These are phyloP conservation scores for Sphenopsis melanotis DNA, from an alignment of 2,797 vertebrate species.

Conservation along the genomic window DNA sequence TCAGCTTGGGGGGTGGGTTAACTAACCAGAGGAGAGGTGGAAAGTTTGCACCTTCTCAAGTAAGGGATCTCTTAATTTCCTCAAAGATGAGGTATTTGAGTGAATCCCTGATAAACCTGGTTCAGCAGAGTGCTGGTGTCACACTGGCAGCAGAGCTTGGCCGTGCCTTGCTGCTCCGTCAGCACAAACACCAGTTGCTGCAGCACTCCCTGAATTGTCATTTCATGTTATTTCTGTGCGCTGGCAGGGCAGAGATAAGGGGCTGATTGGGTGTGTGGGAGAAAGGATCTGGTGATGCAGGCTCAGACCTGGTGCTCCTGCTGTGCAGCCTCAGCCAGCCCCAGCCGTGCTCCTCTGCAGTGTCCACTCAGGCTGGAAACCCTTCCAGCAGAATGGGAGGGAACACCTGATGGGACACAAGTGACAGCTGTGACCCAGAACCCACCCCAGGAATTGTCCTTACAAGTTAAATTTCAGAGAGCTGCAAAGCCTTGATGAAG, in stretches of 20 bases:
- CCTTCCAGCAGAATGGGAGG: not conserved
- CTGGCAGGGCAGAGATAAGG: not conserved
- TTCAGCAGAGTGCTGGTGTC: rapidly evolving
- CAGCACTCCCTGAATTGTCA: not conserved
- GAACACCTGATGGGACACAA: not conserved
- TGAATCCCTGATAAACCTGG: not conserved
- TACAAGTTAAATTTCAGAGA: not conserved
- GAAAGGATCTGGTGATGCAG: not conserved
- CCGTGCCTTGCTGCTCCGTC: not conserved
- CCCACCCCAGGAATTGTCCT: not conserved
- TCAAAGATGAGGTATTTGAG: not conserved
- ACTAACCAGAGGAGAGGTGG: not conserved
- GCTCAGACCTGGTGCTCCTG: not conserved
- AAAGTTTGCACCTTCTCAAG: not conserved
- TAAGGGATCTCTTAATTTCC: not conserved
- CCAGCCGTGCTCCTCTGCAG: not conserved
- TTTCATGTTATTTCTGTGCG: rapidly evolving
- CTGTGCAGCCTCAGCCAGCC: rapidly evolving
- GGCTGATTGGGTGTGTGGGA: not conserved
- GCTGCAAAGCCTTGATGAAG: not conserved
- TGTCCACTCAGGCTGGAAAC: not conserved
- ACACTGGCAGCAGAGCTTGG: not conserved
- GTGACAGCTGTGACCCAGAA: not conserved
- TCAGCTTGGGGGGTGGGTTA: not conserved
- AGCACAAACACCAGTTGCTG: not conserved